phyloP scores from a whole-genome alignment of 2,113 vertebrate species.

The Embiotoca jacksoni region DNA sequence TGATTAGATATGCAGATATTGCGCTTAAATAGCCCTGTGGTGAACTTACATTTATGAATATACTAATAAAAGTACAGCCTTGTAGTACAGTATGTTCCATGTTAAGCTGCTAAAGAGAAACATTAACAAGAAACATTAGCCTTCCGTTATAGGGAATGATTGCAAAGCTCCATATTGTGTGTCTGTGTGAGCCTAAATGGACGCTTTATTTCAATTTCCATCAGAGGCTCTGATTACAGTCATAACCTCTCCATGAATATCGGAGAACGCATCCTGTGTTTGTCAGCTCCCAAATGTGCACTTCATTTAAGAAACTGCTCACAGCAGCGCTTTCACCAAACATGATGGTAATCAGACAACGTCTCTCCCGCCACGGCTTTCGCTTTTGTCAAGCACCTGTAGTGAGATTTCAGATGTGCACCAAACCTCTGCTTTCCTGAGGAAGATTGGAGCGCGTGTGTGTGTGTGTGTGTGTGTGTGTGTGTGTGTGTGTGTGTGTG shows the following conservation, averaged over 20 bases:
- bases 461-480: background rate
- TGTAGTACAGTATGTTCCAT: constrained; percentile 21
- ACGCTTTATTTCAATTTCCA: constrained; percentile 64
- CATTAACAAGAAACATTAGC: constrained; percentile 15
- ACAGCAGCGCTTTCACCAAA: constrained; percentile 54
- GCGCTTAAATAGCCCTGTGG: constrained; percentile 31
- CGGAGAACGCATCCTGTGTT: constrained; percentile 36
- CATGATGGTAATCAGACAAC: constrained; percentile 39
- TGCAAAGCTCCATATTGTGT: constrained; percentile 6
- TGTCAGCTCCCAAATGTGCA: constrained; percentile 54
- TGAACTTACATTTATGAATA: constrained; percentile 33
- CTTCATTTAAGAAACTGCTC: constrained; percentile 58
- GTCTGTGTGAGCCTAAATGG: constrained; percentile 39
- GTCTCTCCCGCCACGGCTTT: constrained; percentile 13
- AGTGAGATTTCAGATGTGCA: constrained; percentile 47
- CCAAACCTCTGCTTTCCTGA: constrained; percentile 19
- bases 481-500: constrained; percentile 6
- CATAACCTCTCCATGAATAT: constrained; percentile 58
- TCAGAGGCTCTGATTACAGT: constrained; percentile 62
- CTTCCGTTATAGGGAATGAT: constrained; percentile 26
- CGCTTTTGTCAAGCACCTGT: constrained; percentile 39
- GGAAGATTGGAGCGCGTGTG: background rate
- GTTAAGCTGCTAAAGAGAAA: constrained; percentile 46
- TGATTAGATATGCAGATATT: constrained; percentile 44
- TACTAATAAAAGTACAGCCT: constrained; percentile 10